A percentile compares a stretch with the other conserved stretches of the same genome.
phyloP scores from a whole-genome alignment of 2,113 vertebrate species.

The Onychostruthus taczanowskii region DNA sequence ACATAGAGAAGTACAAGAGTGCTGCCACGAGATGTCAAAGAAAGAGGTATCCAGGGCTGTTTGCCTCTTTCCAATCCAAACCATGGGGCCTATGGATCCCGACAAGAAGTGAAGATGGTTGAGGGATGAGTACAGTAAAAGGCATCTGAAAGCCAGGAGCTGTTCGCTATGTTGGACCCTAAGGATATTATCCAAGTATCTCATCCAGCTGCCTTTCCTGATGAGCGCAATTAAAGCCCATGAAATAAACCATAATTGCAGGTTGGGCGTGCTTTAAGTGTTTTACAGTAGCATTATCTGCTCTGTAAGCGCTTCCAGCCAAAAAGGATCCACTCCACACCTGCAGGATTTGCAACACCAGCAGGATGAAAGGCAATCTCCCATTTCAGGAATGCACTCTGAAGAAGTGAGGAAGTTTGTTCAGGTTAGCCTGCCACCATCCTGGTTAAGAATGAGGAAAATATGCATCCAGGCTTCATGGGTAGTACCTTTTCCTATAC shows the following conservation, averaged over 20 bases:
- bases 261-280: background rate
- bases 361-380: background rate
- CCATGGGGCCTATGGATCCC: background rate
- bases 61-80: background rate
- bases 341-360: background rate
- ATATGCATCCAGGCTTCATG: background rate
- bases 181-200: background rate
- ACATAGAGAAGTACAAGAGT: background rate
- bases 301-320: background rate
- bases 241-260: constrained; percentile 25
- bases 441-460: background rate
- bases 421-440: background rate
- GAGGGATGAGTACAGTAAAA: background rate
- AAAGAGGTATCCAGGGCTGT: background rate
- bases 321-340: background rate
- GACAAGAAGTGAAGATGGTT: background rate
- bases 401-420: background rate
- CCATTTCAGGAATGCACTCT: background rate
- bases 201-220: constrained; percentile 5
- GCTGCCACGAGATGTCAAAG: background rate
- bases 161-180: background rate
- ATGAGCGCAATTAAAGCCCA: background rate
- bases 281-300: constrained; percentile 1
- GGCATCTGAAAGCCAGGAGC: background rate
- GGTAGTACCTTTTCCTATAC: background rate